Evolutionary conservation across 2,113 vertebrate genomes (phyloP), one percentile per base, ranked within the genome.

Genomic region (Abramis brama): DNA sequence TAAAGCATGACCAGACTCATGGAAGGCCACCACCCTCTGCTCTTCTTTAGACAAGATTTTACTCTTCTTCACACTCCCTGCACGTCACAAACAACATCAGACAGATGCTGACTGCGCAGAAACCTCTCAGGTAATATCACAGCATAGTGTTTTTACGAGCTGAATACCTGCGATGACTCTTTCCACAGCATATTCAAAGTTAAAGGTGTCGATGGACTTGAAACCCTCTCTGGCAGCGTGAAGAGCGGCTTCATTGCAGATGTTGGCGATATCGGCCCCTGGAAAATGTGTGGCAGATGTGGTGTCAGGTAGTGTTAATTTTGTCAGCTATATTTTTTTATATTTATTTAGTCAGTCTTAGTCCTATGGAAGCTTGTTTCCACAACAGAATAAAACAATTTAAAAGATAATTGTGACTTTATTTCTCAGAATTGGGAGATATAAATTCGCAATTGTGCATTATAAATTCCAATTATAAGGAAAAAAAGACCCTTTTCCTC

Each of bases 251-350:
- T 99, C 98, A 0, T 99, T 99, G 60, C 98, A 99, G 87, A 99
- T 97, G 88, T 98, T 99, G 0, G 98, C 98, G 6, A 99, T 99
- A 91, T 99, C 98, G 1, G 98, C 98, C n/a, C 98, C 98, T 99
- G 90, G 4, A 73, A 10, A 77, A 30, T 23, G 64, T 13, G 1
- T 30, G 19, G 30, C 62, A 79, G 64, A 55, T 21, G 15, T 19
- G 21, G 27, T 9, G 7, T 33, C 8, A 78, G 23, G 43, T 43
- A 43, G 43, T 52, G 50, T 52, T 2, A 0, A 52, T 52, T 52
- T 52, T 50, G 13, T 15, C 47, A 43, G 43, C 43, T 43, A 43
- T 43, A 2, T 43, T 10, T 50, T 17, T 52, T 33, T 33, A 33
- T 33, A 33, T 33, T 13, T 1, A 17, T 15, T 52, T 52, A 52